Percentiles rank a stretch among this genome's conserved stretches.
Evolutionary conservation across 2,797 vertebrate species (phyloP).

Genomic region (Bradypodion pumilum): DNA sequence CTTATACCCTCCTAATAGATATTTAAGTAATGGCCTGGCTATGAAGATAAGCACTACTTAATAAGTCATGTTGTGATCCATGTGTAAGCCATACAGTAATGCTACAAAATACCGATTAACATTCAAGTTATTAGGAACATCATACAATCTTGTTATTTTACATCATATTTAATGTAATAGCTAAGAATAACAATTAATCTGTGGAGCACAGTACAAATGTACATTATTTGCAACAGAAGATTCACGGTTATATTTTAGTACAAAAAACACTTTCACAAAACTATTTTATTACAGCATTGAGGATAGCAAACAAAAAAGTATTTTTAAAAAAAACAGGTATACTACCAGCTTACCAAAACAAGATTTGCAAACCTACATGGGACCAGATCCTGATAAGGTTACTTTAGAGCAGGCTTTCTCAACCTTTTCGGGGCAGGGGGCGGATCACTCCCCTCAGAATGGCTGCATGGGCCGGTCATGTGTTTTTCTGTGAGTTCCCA

Average conservation of each 20-base stretch:
- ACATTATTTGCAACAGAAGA: neutral
- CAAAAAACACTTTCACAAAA: neutral
- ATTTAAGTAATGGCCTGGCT: constrained; percentile 15
- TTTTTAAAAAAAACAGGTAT: neutral
- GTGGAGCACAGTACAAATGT: neutral
- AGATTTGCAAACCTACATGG: neutral
- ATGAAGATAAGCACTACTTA: constrained; percentile 12
- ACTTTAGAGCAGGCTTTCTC: too few relatives aligned
- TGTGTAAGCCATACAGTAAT: constrained; percentile 5
- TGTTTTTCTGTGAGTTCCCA: too few relatives aligned
- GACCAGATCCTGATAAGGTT: too few relatives aligned
- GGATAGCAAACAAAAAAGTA: neutral
- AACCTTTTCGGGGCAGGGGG: too few relatives aligned
- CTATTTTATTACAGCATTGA: neutral
- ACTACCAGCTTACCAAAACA: neutral
- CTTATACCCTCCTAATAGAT: constrained; percentile 7
- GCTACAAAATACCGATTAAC: neutral
- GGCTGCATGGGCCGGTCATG: too few relatives aligned
- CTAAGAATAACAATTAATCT: neutral
- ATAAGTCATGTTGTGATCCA: constrained; percentile 16
- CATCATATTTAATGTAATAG: neutral
- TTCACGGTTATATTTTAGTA: neutral
- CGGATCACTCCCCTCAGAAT: too few relatives aligned
- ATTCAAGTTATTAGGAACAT: constrained; percentile 19
- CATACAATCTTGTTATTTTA: constrained; percentile 6